Conservation (phyloP, 2,888 invertebrate genomes). For the Hermaeophaga mercurialis region DNA sequence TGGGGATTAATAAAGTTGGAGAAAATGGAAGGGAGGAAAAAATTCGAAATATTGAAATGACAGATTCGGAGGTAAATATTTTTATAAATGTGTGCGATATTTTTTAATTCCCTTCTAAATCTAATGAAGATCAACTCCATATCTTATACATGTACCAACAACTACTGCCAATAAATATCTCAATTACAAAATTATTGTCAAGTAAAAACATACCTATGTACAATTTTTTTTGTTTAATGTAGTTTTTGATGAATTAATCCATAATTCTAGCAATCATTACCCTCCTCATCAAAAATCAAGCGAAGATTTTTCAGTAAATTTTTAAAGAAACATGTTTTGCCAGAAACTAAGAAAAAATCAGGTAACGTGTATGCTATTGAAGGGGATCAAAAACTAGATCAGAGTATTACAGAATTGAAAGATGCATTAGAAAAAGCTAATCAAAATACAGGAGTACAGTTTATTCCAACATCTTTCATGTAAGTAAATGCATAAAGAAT, state of each 20-base stretch:
- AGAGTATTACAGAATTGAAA: neutral
- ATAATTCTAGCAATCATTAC: conserved; percentile 32
- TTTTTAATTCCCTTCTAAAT: too few species aligned
- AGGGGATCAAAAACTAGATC: conserved; percentile 7
- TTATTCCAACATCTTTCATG: conserved; percentile 24
- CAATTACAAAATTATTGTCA: too few species aligned
- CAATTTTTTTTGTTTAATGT: too few species aligned
- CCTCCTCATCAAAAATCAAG: conserved; percentile 24
- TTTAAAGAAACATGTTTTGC: conserved; percentile 22
- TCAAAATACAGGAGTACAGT: neutral
- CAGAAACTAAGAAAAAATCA: conserved; percentile 14
- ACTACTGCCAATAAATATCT: too few species aligned
- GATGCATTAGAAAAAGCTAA: neutral
- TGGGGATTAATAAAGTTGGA: conserved; percentile 31
- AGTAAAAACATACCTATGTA: too few species aligned
- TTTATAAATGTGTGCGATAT: neutral
- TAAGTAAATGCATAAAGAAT: too few species aligned
- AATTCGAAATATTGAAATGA: conserved; percentile 19
- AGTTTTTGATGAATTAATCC: neutral
- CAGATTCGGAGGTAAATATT: conserved; percentile 36
- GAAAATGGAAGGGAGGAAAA: conserved; percentile 14
- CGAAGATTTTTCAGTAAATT: conserved; percentile 32
- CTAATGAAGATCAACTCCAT: too few species aligned
- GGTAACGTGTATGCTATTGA: conserved; percentile 12
- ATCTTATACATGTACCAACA: too few species aligned